phyloP scores from a whole-genome alignment of 1,140 invertebrate species.

The Belonocnema kinseyi region DNA sequence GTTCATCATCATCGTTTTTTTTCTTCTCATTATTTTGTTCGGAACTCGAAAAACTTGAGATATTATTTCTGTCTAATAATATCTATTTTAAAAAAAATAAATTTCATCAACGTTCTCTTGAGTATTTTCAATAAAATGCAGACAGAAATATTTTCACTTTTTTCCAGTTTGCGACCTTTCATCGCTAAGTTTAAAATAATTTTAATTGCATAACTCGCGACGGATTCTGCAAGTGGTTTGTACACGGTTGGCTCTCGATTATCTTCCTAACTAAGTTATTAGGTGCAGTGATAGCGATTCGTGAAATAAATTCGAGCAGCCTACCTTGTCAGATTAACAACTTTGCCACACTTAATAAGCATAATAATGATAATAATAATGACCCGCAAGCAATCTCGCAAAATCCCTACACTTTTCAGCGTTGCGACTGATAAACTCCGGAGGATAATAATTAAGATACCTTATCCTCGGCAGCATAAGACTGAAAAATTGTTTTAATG shows the following conservation, averaged over 20 bases:
- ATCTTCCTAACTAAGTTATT: not conserved
- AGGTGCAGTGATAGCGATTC: not conserved
- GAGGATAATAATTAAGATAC: conserved; percentile 45
- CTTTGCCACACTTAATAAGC: conserved; percentile 36
- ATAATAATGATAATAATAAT: conserved; percentile 33
- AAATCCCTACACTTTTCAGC: conserved; percentile 44
- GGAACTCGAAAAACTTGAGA: conserved; percentile 11
- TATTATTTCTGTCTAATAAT: not conserved
- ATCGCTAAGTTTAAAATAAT: not conserved
- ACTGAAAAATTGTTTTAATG: conserved; percentile 68
- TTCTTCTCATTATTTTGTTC: not conserved
- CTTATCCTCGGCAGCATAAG: conserved; percentile 61
- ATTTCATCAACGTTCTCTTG: too few relatives aligned
- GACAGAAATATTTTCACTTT: not conserved
- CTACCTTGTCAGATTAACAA: conserved; percentile 27
- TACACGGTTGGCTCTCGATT: not conserved
- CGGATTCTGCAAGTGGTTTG: not conserved
- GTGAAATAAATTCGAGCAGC: conserved; percentile 31
- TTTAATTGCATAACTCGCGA: not conserved
- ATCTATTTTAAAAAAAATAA: too few relatives aligned
- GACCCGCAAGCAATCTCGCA: conserved; percentile 37
- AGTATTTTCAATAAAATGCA: too few relatives aligned
- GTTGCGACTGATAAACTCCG: conserved; percentile 45
- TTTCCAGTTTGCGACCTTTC: not conserved
- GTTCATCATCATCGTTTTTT: not conserved